Base-by-base conservation (phyloP, 2,888 invertebrate species). In the Zaprionus bogoriensis region DNA sequence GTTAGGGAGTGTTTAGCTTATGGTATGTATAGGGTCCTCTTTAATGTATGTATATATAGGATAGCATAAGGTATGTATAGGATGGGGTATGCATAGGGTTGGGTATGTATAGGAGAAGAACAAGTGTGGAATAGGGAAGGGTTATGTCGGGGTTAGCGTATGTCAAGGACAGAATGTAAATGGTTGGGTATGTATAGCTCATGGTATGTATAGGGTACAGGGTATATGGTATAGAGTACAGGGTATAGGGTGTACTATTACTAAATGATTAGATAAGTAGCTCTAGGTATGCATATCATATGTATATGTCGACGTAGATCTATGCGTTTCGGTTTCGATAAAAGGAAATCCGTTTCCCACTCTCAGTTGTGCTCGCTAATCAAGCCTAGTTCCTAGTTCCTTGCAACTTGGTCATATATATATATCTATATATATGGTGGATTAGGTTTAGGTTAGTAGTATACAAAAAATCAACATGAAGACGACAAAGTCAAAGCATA, bases 351-450 rank as follows among this genome's bases (percentile, higher is more conserved):
- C 72, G 39, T 53, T 42, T 27, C 48, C 55, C 47, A 17, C n/a
- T n/a, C n/a, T n/a, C n/a, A n/a, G n/a, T 51, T 63, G 7, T 59
- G 51, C 58, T 62, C 69, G 64, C 72, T 76, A 75, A 46, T 54
- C 78, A 71, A 70, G 71, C 72, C 55, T 67, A 60, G 41, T 54
- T n/a, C n/a, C 44, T 51, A 73, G 59, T 75, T 65, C 58, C 69
- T 74, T 71, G 68, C 59, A 71, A 58, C 53, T 75, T 75, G 76
- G 74, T 75, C 74, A 73, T 55, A 75, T 41, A 55, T n/a, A n/a
- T n/a, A n/a, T n/a, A n/a, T n/a, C n/a, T n/a, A n/a, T n/a, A n/a
- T n/a, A n/a, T n/a, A n/a, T n/a, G n/a, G n/a, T n/a, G n/a, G 53
- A 60, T 60, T 67, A 62, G 67, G 68, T 71, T 22, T 52, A 63